phyloP scores from a whole-genome alignment of 2,113 vertebrate species.

The Zonotrichia leucophrys region DNA sequence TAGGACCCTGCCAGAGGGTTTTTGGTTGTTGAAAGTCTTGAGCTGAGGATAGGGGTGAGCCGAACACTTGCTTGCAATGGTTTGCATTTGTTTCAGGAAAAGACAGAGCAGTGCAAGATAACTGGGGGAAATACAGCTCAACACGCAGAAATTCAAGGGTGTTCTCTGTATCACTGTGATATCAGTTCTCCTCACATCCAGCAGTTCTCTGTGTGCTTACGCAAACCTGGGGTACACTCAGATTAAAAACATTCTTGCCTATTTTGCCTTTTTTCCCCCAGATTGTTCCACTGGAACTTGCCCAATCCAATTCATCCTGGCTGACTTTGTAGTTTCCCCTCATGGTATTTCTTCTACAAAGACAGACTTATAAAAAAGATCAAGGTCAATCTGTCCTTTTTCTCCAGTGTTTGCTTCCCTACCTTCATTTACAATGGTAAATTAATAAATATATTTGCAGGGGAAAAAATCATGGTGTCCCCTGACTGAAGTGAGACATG shows the following conservation, averaged over 20 bases:
- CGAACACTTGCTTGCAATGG: background rate
- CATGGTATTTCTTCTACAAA: slow-evolving; percentile 5
- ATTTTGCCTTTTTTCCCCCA: background rate
- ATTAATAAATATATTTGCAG: background rate
- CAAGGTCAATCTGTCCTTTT: background rate
- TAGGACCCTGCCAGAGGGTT: background rate
- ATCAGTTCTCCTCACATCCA: background rate
- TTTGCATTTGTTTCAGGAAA: background rate
- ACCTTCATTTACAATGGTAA: background rate
- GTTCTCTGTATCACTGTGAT: background rate
- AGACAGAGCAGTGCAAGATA: background rate
- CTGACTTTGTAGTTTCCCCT: background rate
- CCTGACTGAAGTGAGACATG: background rate
- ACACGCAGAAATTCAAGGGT: slow-evolving; percentile 20
- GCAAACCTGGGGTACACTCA: slow-evolving; percentile 11
- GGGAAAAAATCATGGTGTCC: background rate
- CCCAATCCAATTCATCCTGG: background rate
- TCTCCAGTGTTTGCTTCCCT: background rate
- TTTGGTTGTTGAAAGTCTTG: background rate
- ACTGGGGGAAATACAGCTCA: background rate
- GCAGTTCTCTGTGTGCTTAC: slow-evolving; percentile 4
- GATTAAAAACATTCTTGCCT: slow-evolving; percentile 14
- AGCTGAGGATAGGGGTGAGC: background rate
- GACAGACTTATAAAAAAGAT: background rate
- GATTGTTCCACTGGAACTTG: background rate